These are phyloP conservation scores for Euura saliciscinereae DNA, from an alignment of 1,140 invertebrate genomes.

Conservation along the genomic window DNA sequence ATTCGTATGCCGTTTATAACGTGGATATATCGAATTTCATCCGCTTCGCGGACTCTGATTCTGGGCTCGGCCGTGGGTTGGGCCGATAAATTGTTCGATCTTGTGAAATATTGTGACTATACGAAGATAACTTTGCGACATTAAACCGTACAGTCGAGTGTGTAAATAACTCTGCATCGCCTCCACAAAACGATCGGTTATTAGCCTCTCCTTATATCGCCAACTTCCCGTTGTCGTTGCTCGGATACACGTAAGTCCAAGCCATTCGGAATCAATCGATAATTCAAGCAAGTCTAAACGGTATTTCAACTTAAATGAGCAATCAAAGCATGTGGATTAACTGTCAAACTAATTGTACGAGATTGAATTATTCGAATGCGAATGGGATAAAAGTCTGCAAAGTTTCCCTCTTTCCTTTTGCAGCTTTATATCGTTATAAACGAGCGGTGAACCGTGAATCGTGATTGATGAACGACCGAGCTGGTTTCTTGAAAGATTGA, in stretches of 20 bases:
- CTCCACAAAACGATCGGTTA: background rate
- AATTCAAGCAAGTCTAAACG: too few species aligned
- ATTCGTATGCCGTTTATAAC: too few species aligned
- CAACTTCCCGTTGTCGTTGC: too few species aligned
- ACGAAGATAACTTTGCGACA: background rate
- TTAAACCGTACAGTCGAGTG: background rate
- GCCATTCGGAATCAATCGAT: too few species aligned
- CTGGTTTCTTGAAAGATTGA: background rate
- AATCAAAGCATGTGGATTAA: too few species aligned
- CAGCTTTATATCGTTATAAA: conserved; percentile 1
- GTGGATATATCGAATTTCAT: too few species aligned
- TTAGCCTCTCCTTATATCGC: background rate
- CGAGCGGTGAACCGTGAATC: conserved; percentile 3
- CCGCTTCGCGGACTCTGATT: too few species aligned
- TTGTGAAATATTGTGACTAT: background rate
- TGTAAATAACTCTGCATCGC: background rate
- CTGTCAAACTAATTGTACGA: too few species aligned
- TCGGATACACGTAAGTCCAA: too few species aligned
- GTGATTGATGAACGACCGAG: conserved; percentile 1
- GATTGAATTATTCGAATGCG: too few species aligned
- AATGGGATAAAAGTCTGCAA: background rate
- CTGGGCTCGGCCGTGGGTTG: background rate
- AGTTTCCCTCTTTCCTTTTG: background rate
- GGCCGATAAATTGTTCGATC: background rate
- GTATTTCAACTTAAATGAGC: too few species aligned